Conservation (phyloP, 2,888 invertebrate species). For the Rhingia rostrata region DNA sequence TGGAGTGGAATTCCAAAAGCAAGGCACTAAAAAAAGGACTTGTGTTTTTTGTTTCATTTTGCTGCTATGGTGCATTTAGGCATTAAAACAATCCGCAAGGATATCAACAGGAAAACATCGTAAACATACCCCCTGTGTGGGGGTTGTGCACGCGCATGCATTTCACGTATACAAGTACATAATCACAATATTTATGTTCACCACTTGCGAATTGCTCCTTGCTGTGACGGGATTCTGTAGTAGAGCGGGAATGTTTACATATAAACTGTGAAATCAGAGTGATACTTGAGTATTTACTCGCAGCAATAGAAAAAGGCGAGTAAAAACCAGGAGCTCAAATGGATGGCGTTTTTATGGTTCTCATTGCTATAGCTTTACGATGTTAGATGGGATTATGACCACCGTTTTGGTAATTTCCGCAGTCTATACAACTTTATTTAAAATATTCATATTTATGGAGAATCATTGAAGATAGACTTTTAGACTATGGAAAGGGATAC, state of each 20-base stretch:
- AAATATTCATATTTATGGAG: background rate
- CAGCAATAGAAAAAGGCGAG: background rate
- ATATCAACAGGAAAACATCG: constrained; percentile 52
- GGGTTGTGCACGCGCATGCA: constrained; percentile 48
- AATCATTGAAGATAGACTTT: too few species aligned
- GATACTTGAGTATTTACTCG: constrained; percentile 12
- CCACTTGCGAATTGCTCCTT: constrained; percentile 27
- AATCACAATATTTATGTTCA: constrained; percentile 37
- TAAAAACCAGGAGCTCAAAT: background rate
- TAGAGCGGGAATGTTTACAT: constrained; percentile 25
- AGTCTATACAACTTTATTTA: background rate
- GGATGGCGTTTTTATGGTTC: background rate
- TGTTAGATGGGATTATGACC: background rate
- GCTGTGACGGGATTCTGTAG: constrained; percentile 22
- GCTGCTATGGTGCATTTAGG: constrained; percentile 43
- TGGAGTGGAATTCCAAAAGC: constrained; percentile 8
- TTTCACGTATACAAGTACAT: constrained; percentile 15
- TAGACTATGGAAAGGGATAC: too few species aligned
- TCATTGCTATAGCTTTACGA: background rate
- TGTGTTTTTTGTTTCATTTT: constrained; percentile 22
- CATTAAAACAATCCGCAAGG: constrained; percentile 46
- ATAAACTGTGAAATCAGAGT: constrained; percentile 8
- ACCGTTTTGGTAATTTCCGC: background rate
- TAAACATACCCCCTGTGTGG: constrained; percentile 1
- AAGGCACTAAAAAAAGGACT: constrained; percentile 8